Percentiles rank a stretch among this genome's conserved stretches.
Evolutionary conservation across 2,888 invertebrate species (phyloP).

Genomic region (Apamea monoglypha): DNA sequence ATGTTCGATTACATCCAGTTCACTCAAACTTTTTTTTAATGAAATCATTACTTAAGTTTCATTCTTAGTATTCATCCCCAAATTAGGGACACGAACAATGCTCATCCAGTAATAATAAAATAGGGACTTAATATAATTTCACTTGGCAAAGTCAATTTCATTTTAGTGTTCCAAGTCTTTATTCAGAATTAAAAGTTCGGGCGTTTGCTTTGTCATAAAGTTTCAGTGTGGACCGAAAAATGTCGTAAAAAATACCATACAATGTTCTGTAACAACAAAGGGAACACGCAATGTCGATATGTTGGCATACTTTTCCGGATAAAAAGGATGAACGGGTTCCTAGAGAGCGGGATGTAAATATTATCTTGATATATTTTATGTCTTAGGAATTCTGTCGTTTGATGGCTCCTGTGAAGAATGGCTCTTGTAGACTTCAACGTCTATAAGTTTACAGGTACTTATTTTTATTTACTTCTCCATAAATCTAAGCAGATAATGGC

Average conservation of each 20-base stretch:
- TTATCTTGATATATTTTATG: conserved; percentile 41
- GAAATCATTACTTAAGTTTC: conserved; percentile 52
- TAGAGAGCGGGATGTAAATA: conserved; percentile 44
- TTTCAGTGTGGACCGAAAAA: conserved; percentile 54
- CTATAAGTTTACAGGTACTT: neutral
- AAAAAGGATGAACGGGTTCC: conserved; percentile 47
- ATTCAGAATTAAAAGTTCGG: conserved; percentile 67
- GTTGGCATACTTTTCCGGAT: conserved; percentile 54
- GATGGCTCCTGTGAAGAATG: conserved; percentile 35
- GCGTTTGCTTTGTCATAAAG: conserved; percentile 62
- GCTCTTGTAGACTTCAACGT: neutral
- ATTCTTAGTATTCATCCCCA: conserved; percentile 40
- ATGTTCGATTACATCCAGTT: conserved; percentile 29
- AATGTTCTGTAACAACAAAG: conserved; percentile 60
- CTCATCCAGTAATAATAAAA: conserved; percentile 65
- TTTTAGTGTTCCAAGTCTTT: conserved; percentile 66
- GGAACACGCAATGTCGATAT: conserved; percentile 40
- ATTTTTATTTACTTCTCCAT: neutral
- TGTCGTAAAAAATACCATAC: conserved; percentile 68
- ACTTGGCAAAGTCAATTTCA: conserved; percentile 66
- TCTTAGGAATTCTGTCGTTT: conserved; percentile 41
- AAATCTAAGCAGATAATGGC: neutral
- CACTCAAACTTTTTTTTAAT: conserved; percentile 41
- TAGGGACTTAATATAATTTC: conserved; percentile 64
- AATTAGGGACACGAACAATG: conserved; percentile 56